A percentile compares a stretch with the other conserved stretches of the same genome.
These are phyloP conservation scores for Virgularia gustaviana DNA, from an alignment of 92 coral and sea anemone genomes.

Conservation along the genomic window DNA sequence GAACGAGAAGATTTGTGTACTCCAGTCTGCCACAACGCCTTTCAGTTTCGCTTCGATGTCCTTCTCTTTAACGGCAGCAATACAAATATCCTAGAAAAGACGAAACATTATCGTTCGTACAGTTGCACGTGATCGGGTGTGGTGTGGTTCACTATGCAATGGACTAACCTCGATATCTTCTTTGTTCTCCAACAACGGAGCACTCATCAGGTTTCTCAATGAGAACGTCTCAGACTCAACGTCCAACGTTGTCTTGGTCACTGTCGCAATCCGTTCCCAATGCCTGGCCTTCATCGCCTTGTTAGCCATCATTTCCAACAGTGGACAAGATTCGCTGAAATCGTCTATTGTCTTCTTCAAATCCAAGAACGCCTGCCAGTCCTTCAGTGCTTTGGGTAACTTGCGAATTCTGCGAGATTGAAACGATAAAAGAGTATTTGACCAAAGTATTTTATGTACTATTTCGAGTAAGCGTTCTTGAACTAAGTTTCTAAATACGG, in stretches of 20 bases:
- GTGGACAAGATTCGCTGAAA: conserved; percentile 96
- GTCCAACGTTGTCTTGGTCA: conserved; percentile 75
- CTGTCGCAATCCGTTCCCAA: conserved; percentile 90
- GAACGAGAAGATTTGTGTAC: conserved; percentile 86
- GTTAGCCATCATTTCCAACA: conserved; percentile 99
- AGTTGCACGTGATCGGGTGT: no score
- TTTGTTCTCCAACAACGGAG: conserved; percentile 89
- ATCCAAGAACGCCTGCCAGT: conserved; percentile 98
- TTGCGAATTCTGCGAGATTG: conserved; percentile 77
- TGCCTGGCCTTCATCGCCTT: conserved; percentile 96
- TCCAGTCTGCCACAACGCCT: conserved; percentile 94
- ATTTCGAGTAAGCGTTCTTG: no score
- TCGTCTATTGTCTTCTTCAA: conserved; percentile 98
- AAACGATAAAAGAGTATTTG: background rate
- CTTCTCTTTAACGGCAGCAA: conserved; percentile 95
- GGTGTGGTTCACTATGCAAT: background rate
- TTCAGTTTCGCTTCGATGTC: conserved; percentile 94
- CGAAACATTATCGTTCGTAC: no score
- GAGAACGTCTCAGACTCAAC: conserved; percentile 97
- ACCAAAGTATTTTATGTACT: background rate
- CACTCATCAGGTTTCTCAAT: conserved; percentile 92
- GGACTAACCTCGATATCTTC: conserved; percentile 93
- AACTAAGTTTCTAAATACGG: no score
- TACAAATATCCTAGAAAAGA: conserved; percentile 75
- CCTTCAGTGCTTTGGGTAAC: conserved; percentile 92